Base-by-base conservation (phyloP, 1,140 invertebrate species). In the Melanaphis sacchari region DNA sequence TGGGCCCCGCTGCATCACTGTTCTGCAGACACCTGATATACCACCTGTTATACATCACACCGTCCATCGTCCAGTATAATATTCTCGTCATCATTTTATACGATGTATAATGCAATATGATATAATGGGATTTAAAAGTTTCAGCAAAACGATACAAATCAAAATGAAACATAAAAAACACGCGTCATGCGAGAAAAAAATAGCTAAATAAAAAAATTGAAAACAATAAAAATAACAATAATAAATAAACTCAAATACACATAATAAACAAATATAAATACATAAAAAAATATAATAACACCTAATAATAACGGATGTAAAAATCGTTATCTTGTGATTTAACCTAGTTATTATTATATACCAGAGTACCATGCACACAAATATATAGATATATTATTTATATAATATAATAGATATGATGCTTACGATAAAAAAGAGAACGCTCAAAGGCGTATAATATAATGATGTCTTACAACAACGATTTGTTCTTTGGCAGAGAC, bases 1-100 rank as follows among this genome's bases (percentile, higher is more conserved):
- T 26, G 91, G 76, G 81, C 76, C 91, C 81, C 91, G 91, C 76
- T 85, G 91, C 91, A 93, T 93, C 36, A 93, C 91, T 93, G 81
- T 93, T 85, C 46, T n/a, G 59, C 59, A 52, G 41, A 40, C 91
- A 52, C 91, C 46, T 40, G 76, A 15, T 82, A 54, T 52, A 54
- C 91, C 66, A 93, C 91, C 91, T 93, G 26, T 92, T 1, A 26
- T 46, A 46, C 54, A 59, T 38, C 52, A 90, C 89, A 90, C 52
- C 88, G 49, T 54, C 88, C 49, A 54, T 90, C 88, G 88, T 59
- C 89, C 40, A 40, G 52, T 66, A 76, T 76, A 66, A 76, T 76
- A 90, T 38, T 89, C 88, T 2, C 46, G 21, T 52, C 59, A 76
- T 76, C 9, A 43, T 24, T 26, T 84, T 26, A 21, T 85, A 41